Percentiles rank a stretch among this genome's conserved stretches.
These are phyloP conservation scores for Ceratosolen fusciceps DNA, from an alignment of 1,140 invertebrate genomes.

Conservation along the genomic window DNA sequence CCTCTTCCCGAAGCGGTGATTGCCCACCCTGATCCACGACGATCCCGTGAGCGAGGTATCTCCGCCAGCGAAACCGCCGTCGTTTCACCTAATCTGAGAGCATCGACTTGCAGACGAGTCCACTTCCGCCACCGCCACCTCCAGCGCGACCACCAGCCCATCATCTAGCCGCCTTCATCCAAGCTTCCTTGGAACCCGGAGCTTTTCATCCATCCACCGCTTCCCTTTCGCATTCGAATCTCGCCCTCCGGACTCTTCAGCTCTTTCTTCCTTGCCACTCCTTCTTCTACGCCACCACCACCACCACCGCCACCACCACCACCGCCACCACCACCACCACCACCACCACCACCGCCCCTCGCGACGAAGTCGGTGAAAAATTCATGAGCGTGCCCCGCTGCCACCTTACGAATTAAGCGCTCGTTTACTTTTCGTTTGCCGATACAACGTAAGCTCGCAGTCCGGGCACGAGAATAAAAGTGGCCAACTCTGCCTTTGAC, in stretches of 20 bases:
- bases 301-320: no score
- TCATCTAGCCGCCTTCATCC: neutral
- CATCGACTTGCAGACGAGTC: slow-evolving; percentile 27
- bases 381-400: neutral
- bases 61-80: slow-evolving; percentile 12
- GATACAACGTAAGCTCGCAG: neutral
- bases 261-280: neutral
- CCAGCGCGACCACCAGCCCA: neutral
- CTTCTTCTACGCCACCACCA: neutral
- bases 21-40: no score
- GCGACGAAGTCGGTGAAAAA: neutral
- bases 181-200: neutral
- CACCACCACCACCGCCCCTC: no score
- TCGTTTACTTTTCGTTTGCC: neutral
- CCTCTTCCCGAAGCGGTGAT: no score
- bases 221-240: neutral
- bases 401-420: neutral
- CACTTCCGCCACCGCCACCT: neutral
- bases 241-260: neutral
- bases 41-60: neutral
- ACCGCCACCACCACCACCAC: neutral
- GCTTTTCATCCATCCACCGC: neutral
- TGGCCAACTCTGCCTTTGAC: neutral
- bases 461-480: neutral
- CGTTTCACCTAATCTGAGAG: slow-evolving; percentile 30